Evolutionary conservation across 2,888 invertebrate genomes (phyloP), one percentile per base, ranked within the genome.

Genomic region (Hirtodrosophila histrioides): DNA sequence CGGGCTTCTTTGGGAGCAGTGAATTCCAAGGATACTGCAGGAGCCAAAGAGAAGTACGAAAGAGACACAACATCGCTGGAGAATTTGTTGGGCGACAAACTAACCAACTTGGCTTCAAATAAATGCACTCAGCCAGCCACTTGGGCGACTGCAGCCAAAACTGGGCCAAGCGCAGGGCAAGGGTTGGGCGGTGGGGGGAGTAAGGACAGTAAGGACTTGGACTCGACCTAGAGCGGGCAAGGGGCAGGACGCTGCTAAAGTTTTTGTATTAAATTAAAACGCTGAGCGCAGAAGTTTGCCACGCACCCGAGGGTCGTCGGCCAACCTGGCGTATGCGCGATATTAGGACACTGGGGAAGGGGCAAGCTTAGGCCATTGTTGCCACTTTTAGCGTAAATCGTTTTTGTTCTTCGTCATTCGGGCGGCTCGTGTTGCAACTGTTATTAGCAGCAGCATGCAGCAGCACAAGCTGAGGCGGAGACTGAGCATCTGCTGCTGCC

Each of bases 181-280:
- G 17, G 17, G 17, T 17, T 17, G 17, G 17, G 17, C 17, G 17
- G 17, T 17, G 17, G 17, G 17, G 17, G 17, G 2, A 17, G 17
- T 17, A 17, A 10, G 44, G 8, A 7, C 0, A 31, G 1, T 3
- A 5, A 5, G 27, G 6, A 6, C 72, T 56, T 43, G 58, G 65
- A 60, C 74, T 54, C 62, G 62, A 68, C 78, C 62, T 77, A n/a
- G n/a, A n/a, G n/a, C 76, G 72, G 71, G 51, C 58, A 3, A n/a
- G 27, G 57, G 65, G 77, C 46, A 37, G 41, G 31, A 39, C 39
- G 24, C 46, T 31, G 62, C 67, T 51, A 69, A 88, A 84, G 84
- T 86, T 84, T 86, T 75, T 87, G 87, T 87, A 86, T 86, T 84
- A 88, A 84, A 84, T 84, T 84, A 88, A 86, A 84, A 86, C 71